Evolutionary conservation across 2,888 invertebrate genomes (phyloP).

Genomic region (Parnassius apollo): DNA sequence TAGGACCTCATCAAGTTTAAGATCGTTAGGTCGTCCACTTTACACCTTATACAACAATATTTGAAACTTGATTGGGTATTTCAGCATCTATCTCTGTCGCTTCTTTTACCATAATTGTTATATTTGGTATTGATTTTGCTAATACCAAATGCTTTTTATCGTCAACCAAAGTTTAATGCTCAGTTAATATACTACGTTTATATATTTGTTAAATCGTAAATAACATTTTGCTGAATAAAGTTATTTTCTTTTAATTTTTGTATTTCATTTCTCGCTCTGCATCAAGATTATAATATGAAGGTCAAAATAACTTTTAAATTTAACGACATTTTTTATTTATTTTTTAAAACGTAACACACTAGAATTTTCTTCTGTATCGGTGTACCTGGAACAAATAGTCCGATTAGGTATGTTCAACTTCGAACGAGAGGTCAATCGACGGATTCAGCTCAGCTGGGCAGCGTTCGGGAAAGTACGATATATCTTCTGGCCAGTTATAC

Average conservation of each 20-base stretch:
- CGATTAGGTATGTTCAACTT: no score
- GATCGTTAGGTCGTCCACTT: slow-evolving; percentile 22
- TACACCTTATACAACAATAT: slow-evolving; percentile 15
- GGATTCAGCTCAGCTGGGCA: no score
- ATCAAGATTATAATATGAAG: no score
- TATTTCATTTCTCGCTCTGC: background rate
- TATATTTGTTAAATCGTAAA: slow-evolving; percentile 22
- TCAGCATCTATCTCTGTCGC: slow-evolving; percentile 48
- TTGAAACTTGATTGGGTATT: slow-evolving; percentile 38
- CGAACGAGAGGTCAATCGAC: no score
- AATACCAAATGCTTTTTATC: slow-evolving; percentile 35
- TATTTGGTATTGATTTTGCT: slow-evolving; percentile 49
- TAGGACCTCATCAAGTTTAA: slow-evolving; percentile 29
- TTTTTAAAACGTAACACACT: no score
- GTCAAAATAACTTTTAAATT: no score
- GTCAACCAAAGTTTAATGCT: slow-evolving; percentile 54
- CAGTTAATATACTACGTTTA: slow-evolving; percentile 44
- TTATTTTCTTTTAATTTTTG: slow-evolving; percentile 21
- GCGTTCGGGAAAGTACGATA: no score
- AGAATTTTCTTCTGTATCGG: no score
- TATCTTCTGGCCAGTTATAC: no score
- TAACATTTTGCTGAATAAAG: slow-evolving; percentile 25
- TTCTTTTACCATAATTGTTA: slow-evolving; percentile 33
- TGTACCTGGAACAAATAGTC: no score
- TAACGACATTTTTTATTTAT: no score